Percentiles rank a stretch among this genome's conserved stretches.
Conservation (phyloP, 2,113 vertebrate genomes). For the Balaeniceps rex region DNA sequence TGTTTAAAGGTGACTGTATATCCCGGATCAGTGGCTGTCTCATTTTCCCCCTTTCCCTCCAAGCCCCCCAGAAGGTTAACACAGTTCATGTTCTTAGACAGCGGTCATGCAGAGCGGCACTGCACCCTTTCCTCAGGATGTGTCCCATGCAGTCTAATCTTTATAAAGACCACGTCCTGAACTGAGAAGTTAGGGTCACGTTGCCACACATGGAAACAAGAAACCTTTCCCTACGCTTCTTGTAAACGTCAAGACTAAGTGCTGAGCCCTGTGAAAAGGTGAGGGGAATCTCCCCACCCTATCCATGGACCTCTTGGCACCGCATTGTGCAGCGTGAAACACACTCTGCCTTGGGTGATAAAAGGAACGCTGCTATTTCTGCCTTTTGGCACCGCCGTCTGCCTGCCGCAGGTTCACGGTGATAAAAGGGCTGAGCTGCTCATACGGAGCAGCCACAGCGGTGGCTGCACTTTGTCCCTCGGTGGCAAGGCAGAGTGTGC, state of each 20-base stretch:
- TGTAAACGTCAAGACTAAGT: constrained; percentile 24
- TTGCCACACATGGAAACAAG: constrained; percentile 44
- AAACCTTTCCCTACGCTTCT: constrained; percentile 39
- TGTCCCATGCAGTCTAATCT: constrained; percentile 15
- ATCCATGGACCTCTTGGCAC: constrained; percentile 40
- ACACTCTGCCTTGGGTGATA: neutral
- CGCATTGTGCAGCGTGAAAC: neutral
- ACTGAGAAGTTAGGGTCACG: neutral
- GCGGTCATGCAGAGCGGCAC: neutral
- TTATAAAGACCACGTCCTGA: constrained; percentile 18
- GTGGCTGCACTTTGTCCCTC: neutral
- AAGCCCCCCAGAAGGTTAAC: neutral
- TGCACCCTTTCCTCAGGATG: constrained; percentile 74
- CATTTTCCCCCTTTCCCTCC: neutral
- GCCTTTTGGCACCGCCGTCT: neutral
- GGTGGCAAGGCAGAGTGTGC: neutral
- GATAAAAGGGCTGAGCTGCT: neutral
- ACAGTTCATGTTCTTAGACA: neutral
- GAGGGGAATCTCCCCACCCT: constrained; percentile 3
- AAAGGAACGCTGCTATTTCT: constrained; percentile 34
- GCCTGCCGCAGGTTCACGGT: neutral
- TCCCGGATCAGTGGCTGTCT: neutral
- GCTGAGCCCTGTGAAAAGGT: constrained; percentile 32
- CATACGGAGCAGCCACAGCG: fast-evolving
- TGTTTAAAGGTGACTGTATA: neutral